A percentile compares a stretch with the other conserved stretches of the same genome.
phyloP scores from a whole-genome alignment of 1,140 invertebrate species.

The Brevipalpus yothersi region DNA sequence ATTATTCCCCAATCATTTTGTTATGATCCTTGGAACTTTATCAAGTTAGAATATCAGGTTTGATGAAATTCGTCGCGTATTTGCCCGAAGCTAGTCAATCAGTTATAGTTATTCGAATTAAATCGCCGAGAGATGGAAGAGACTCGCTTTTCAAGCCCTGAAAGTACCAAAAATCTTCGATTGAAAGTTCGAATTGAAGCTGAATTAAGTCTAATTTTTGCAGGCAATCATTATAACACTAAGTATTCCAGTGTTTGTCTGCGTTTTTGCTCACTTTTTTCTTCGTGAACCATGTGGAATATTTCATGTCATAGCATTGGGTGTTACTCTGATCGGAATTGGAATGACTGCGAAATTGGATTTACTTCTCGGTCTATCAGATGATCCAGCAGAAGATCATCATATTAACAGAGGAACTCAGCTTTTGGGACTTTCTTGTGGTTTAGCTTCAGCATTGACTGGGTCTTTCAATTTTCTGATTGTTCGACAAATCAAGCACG shows the following conservation, averaged over 20 bases:
- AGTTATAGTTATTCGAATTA: too few species aligned
- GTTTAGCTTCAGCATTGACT: slow-evolving; percentile 55
- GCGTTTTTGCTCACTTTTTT: slow-evolving; percentile 27
- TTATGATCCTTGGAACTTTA: too few species aligned
- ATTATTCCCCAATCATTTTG: too few species aligned
- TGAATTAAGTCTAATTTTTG: too few species aligned
- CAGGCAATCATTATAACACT: slow-evolving; percentile 30
- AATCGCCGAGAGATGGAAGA: too few species aligned
- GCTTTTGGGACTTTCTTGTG: slow-evolving; percentile 48
- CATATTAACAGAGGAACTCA: slow-evolving; percentile 17
- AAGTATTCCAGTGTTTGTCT: slow-evolving; percentile 30
- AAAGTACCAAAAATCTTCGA: too few species aligned
- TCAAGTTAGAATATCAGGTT: too few species aligned
- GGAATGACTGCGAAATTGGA: slow-evolving; percentile 27
- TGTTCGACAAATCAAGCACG: slow-evolving; percentile 33
- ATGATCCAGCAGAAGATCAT: neutral
- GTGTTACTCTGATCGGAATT: slow-evolving; percentile 25
- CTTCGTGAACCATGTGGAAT: slow-evolving; percentile 29
- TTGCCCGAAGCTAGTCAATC: too few species aligned
- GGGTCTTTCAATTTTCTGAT: slow-evolving; percentile 66
- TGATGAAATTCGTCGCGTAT: too few species aligned
- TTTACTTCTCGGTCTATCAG: slow-evolving; percentile 18
- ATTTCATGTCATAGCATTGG: slow-evolving; percentile 25
- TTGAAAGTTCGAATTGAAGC: too few species aligned
- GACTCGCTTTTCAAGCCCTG: slow-evolving; percentile 3